Evolutionary conservation across 2,888 invertebrate genomes (phyloP).

Genomic region (Mesorhabditis spiculigera): DNA sequence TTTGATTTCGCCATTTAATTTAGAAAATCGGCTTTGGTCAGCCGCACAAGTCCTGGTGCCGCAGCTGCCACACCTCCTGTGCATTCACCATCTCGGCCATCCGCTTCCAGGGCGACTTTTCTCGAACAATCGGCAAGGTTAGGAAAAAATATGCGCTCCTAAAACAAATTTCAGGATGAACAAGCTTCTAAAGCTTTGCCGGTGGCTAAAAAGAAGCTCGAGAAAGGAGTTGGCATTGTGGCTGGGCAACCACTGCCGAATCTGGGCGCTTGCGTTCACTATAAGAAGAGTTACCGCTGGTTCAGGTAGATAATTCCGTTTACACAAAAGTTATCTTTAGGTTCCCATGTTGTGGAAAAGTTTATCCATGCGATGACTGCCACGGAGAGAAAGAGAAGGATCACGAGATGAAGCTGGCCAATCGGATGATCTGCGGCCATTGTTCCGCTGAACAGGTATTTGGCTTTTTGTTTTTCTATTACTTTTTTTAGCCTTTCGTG

Average conservation of each 20-base stretch:
- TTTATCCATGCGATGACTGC: conserved; percentile 23
- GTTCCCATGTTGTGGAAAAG: conserved; percentile 26
- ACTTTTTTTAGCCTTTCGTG: conserved; percentile 20
- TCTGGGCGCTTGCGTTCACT: conserved; percentile 62
- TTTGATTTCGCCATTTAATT: conserved; percentile 7
- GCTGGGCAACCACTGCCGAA: conserved; percentile 61
- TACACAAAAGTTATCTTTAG: conserved; percentile 36
- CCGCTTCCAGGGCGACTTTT: conserved; percentile 30
- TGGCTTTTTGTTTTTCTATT: not conserved
- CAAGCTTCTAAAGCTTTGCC: not conserved
- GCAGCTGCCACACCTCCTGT: conserved; percentile 59
- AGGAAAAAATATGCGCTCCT: not conserved
- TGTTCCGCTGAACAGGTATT: conserved; percentile 62
- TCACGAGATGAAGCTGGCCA: conserved; percentile 57
- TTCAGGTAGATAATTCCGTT: conserved; percentile 58
- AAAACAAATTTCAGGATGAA: not conserved
- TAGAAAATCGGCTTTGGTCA: conserved; percentile 59
- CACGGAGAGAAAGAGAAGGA: conserved; percentile 18
- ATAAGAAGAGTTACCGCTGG: conserved; percentile 63
- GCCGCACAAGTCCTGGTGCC: conserved; percentile 59
- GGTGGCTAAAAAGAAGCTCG: conserved; percentile 23
- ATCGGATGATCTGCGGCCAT: conserved; percentile 62
- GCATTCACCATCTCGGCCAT: conserved; percentile 54
- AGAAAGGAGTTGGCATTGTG: conserved; percentile 60
- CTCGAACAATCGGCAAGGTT: conserved; percentile 6